These are phyloP conservation scores for Phallusia fumigata DNA, from an alignment of 23 tunicate species.

Conservation along the genomic window DNA sequence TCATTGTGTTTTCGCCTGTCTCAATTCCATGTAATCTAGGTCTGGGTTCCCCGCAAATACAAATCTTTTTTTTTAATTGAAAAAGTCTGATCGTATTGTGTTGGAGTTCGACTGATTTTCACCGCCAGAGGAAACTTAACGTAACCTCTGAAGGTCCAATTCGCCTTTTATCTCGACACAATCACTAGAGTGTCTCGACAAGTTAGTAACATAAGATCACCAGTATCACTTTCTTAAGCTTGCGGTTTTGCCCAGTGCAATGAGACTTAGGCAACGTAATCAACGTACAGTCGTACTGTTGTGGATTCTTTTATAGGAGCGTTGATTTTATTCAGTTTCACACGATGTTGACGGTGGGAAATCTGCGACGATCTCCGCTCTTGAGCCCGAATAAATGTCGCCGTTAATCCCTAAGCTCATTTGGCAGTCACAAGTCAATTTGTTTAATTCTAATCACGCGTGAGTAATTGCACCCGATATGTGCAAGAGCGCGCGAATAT, in stretches of 20 bases:
- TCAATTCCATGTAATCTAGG: too few species aligned
- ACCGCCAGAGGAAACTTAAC: background rate
- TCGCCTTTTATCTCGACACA: background rate
- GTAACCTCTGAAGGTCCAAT: background rate
- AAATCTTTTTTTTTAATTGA: too few species aligned
- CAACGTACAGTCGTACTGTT: too few species aligned
- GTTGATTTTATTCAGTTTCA: background rate
- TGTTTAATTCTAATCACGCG: constrained; percentile 14
- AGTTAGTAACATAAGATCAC: background rate
- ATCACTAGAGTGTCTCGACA: background rate
- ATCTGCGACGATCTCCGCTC: background rate
- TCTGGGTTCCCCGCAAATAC: too few species aligned
- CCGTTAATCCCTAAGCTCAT: constrained; percentile 10
- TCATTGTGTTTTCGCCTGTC: background rate
- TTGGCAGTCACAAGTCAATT: constrained; percentile 14
- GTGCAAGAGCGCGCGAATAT: background rate
- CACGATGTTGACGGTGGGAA: background rate
- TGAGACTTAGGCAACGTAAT: background rate
- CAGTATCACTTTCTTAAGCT: constrained; percentile 2
- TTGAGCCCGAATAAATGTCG: constrained; percentile 5
- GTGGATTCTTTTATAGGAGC: too few species aligned
- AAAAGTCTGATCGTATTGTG: too few species aligned
- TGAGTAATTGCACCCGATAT: constrained; percentile 4
- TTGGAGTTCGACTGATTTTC: too few species aligned
- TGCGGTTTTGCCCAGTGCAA: constrained; percentile 3